Evolutionary conservation across 2,797 vertebrate genomes (phyloP).

Genomic region (Anabas testudineus): DNA sequence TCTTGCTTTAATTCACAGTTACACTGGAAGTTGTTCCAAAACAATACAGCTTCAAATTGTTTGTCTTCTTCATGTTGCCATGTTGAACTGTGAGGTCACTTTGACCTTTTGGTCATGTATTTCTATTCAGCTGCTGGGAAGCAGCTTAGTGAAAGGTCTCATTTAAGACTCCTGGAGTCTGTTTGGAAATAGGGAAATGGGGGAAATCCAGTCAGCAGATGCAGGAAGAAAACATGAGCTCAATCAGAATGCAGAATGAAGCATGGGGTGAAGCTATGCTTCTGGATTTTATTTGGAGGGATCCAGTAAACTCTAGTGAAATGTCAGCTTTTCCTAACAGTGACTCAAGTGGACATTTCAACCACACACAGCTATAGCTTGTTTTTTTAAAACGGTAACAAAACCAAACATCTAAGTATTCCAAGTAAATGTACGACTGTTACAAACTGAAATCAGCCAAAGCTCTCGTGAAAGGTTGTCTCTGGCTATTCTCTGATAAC

Average conservation of each 20-base stretch:
- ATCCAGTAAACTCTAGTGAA: constrained; percentile 16
- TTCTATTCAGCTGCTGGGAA: constrained; percentile 50
- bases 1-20: neutral
- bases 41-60: constrained; percentile 1
- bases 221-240: constrained; percentile 63
- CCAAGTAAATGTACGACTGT: no score
- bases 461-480: constrained; percentile 26
- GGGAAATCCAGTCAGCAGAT: constrained; percentile 72
- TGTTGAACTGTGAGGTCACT: constrained; percentile 37
- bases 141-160: constrained; percentile 86
- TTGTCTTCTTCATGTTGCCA: neutral
- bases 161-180: constrained; percentile 85
- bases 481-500: constrained; percentile 52
- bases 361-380: neutral
- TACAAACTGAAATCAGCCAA: constrained; percentile 7
- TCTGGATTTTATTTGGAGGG: constrained; percentile 7
- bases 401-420: neutral
- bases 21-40: neutral
- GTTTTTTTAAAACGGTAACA: constrained; percentile 1
- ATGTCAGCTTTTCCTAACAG: constrained; percentile 19
- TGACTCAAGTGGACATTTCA: constrained; percentile 13
- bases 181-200: constrained; percentile 70
- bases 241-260: constrained; percentile 39
- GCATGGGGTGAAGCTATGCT: constrained; percentile 17
- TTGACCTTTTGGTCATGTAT: constrained; percentile 49